Conservation (phyloP, 1,140 invertebrate genomes). For the Ylistrum balloti region DNA sequence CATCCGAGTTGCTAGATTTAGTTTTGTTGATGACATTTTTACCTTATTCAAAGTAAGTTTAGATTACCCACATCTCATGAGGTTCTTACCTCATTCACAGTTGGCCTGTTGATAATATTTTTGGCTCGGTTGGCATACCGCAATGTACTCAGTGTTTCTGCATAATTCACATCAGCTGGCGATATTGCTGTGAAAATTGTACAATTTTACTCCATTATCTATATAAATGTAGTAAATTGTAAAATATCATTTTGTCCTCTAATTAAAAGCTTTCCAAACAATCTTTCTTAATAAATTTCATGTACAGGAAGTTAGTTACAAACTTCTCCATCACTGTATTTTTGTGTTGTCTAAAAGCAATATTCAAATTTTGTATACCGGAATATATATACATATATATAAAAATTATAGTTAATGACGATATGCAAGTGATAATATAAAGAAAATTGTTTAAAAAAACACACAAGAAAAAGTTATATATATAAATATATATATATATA, state of each 20-base stretch:
- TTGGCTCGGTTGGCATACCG: conserved; percentile 86
- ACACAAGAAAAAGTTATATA: no score
- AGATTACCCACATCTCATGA: no score
- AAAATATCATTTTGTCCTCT: background rate
- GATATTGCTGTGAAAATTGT: conserved; percentile 77
- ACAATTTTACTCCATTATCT: background rate
- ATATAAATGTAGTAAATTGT: no score
- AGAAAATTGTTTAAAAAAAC: no score
- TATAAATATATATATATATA: no score
- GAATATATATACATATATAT: no score
- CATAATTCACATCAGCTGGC: conserved; percentile 86
- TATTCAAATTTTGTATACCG: no score
- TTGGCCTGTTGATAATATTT: conserved; percentile 97
- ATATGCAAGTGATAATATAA: no score
- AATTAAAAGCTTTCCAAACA: background rate
- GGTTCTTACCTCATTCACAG: conserved; percentile 90
- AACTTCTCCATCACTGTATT: no score
- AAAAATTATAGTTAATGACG: no score
- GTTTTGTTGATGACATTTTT: conserved; percentile 90
- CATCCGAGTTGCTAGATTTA: conserved; percentile 94
- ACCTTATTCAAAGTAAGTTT: conserved; percentile 95
- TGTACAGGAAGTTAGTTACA: no score
- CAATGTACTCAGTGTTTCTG: conserved; percentile 82
- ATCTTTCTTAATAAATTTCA: background rate
- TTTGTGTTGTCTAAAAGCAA: no score